Evolutionary conservation across 2,888 invertebrate genomes (phyloP).

Genomic region (Sinodicranocentrus sp.): DNA sequence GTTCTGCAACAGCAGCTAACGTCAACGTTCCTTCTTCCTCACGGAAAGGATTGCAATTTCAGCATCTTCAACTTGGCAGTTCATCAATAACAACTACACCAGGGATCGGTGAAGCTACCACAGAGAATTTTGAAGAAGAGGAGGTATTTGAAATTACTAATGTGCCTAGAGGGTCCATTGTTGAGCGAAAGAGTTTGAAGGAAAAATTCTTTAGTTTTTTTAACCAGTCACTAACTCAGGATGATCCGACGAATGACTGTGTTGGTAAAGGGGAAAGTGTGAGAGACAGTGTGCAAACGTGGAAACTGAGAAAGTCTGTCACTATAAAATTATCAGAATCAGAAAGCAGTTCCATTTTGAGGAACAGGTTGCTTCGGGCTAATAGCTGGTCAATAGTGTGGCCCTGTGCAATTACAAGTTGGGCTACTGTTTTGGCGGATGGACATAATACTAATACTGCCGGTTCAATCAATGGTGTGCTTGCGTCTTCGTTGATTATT

Average conservation of each 20-base stretch:
- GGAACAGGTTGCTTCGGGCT: not conserved
- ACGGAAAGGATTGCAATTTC: not conserved
- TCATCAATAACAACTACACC: not conserved
- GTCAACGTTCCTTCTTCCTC: conserved; percentile 19
- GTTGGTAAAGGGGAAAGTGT: no score
- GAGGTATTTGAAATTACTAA: not conserved
- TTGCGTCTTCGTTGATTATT: not conserved
- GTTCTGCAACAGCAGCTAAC: conserved; percentile 32
- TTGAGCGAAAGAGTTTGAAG: not conserved
- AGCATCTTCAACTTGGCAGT: conserved; percentile 5
- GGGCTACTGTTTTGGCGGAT: not conserved
- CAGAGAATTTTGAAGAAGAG: not conserved
- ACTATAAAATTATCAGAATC: no score
- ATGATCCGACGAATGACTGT: not conserved
- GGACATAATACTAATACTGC: not conserved
- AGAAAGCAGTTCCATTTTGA: not conserved
- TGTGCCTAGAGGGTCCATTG: not conserved
- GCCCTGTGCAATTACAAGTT: not conserved
- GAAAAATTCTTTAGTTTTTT: not conserved
- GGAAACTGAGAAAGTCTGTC: not conserved
- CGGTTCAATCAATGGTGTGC: not conserved
- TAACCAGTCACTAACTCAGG: not conserved
- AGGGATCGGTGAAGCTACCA: not conserved
- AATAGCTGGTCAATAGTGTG: not conserved
- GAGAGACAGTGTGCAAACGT: not conserved